A percentile compares a stretch with the other conserved stretches of the same genome.
These are phyloP conservation scores for Mormyrus lacerda DNA, from an alignment of 2,113 vertebrate species.

Conservation along the genomic window DNA sequence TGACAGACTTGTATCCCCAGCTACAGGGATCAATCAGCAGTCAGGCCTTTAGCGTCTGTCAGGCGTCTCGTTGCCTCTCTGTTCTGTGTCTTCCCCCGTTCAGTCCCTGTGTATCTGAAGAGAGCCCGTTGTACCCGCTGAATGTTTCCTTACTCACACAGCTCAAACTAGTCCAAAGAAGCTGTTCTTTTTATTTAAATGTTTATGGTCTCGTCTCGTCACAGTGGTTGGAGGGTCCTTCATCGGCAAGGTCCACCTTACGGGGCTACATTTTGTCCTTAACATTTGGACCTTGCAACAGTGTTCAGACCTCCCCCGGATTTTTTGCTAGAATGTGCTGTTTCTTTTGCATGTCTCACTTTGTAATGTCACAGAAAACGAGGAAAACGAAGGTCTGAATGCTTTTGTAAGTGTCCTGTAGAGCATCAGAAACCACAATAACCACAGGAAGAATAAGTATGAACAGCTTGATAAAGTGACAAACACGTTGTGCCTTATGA, in stretches of 20 bases:
- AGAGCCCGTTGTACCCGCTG: not conserved
- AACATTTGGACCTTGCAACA: not conserved
- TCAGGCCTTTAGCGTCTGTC: not conserved
- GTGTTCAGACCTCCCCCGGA: not conserved
- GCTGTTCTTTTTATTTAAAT: not conserved
- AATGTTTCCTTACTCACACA: not conserved
- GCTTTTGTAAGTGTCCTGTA: not conserved
- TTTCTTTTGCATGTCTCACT: not conserved
- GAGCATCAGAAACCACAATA: not conserved
- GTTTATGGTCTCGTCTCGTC: not conserved
- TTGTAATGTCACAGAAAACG: not conserved
- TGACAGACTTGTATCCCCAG: not conserved
- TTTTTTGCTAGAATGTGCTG: not conserved
- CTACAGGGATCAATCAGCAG: not conserved
- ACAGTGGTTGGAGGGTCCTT: not conserved
- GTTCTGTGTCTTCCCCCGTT: not conserved
- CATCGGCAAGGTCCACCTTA: not conserved
- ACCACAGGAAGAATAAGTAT: not conserved
- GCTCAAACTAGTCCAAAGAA: not conserved
- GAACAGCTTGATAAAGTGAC: not conserved
- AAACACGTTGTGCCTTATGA: not conserved
- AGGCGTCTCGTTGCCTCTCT: not conserved
- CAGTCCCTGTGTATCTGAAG: not conserved
- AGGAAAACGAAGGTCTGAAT: not conserved
- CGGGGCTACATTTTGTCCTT: not conserved